Percentiles rank a stretch among this genome's conserved stretches.
Conservation (phyloP, 2,797 vertebrate genomes). For the Jordanella pulchra region DNA sequence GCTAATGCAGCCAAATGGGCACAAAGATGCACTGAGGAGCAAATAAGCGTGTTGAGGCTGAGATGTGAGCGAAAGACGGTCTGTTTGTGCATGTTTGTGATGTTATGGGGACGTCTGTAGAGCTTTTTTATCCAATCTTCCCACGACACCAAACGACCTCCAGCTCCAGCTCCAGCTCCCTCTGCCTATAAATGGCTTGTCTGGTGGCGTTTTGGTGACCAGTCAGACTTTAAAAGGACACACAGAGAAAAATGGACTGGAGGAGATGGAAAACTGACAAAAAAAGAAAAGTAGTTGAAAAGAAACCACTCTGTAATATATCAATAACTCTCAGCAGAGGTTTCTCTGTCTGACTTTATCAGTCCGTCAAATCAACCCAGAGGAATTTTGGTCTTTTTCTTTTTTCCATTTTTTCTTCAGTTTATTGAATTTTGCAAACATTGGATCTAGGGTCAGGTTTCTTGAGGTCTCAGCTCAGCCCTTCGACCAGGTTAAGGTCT, state of each 20-base stretch:
- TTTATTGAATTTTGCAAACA: not conserved
- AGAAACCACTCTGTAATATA: not conserved
- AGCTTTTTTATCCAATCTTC: slow-evolving; percentile 29
- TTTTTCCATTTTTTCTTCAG: not conserved
- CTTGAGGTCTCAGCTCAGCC: not conserved
- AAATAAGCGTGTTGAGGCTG: not conserved
- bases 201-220: slow-evolving; percentile 53
- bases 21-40: no score
- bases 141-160: slow-evolving; percentile 59
- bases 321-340: not conserved
- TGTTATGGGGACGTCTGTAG: slow-evolving; percentile 13
- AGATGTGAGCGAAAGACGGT: not conserved
- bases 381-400: not conserved
- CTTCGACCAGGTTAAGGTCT: not conserved
- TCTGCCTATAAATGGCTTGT: slow-evolving; percentile 71
- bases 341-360: not conserved
- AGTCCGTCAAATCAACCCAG: not conserved
- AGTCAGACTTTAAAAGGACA: slow-evolving; percentile 59
- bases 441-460: not conserved
- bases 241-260: not conserved
- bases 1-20: no score
- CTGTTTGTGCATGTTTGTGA: slow-evolving; percentile 23
- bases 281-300: not conserved
- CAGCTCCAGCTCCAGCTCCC: slow-evolving; percentile 20
- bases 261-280: not conserved